Percentiles rank a stretch among this genome's conserved stretches.
phyloP scores from a whole-genome alignment of 2,888 invertebrate species.

The Dynastes tityus region DNA sequence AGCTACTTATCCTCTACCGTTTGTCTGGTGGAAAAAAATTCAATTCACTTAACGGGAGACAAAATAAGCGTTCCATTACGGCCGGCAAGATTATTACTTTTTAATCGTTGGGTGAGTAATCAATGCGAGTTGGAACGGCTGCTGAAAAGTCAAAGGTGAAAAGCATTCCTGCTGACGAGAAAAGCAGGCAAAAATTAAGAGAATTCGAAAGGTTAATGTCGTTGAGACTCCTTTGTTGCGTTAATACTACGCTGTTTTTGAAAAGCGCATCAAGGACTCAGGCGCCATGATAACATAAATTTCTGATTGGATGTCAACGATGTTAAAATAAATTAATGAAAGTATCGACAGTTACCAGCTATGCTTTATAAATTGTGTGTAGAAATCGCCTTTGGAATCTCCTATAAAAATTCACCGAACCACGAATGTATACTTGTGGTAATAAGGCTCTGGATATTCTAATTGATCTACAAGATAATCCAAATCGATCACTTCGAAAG shows the following conservation, averaged over 20 bases:
- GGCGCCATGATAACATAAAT: constrained; percentile 18
- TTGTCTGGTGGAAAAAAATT: neutral
- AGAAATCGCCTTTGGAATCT: no score
- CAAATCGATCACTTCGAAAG: no score
- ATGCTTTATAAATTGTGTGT: no score
- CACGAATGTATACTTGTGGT: no score
- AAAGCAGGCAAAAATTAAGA: constrained; percentile 15
- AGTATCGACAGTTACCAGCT: no score
- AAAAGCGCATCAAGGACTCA: constrained; percentile 14
- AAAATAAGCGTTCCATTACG: constrained; percentile 28
- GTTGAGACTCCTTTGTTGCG: constrained; percentile 20
- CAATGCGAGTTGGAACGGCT: constrained; percentile 17
- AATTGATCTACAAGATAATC: no score
- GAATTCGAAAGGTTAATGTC: constrained; percentile 16
- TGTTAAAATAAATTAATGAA: constrained; percentile 11
- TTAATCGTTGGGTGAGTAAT: constrained; percentile 29
- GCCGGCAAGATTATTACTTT: constrained; percentile 26
- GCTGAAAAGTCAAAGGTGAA: constrained; percentile 44
- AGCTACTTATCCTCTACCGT: neutral
- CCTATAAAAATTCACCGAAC: no score
- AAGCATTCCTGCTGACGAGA: constrained; percentile 32
- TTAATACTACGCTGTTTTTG: constrained; percentile 27
- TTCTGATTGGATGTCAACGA: constrained; percentile 3
- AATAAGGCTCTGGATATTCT: no score
- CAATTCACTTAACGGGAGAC: constrained; percentile 34